Percentiles rank a stretch among this genome's conserved stretches.
Conservation (phyloP, 2,888 invertebrate genomes). For the Drosophila fungiperda region DNA sequence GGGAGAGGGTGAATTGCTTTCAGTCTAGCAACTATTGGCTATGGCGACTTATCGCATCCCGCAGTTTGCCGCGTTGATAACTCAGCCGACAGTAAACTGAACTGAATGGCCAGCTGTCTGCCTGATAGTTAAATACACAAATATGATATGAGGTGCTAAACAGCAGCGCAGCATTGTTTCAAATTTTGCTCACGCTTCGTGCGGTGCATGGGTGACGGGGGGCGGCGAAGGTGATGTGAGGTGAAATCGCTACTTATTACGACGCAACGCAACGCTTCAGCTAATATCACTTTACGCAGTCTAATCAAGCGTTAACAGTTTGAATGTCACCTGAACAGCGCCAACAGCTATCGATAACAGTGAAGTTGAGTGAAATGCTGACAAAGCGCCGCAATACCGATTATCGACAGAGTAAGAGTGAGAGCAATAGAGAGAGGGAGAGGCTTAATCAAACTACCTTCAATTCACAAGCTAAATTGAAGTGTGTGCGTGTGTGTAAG, state of each 20-base stretch:
- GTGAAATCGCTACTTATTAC: slow-evolving; percentile 60
- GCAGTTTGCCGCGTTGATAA: slow-evolving; percentile 60
- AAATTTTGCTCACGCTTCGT: slow-evolving; percentile 61
- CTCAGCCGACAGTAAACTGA: slow-evolving; percentile 54
- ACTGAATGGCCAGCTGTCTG: slow-evolving; percentile 62
- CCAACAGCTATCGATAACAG: slow-evolving; percentile 29
- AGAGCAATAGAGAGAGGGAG: background rate
- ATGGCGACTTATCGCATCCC: slow-evolving; percentile 57
- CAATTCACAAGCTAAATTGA: background rate
- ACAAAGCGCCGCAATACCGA: slow-evolving; percentile 3
- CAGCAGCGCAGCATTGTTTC: slow-evolving; percentile 56
- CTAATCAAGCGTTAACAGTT: slow-evolving; percentile 46
- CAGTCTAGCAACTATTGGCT: slow-evolving; percentile 12
- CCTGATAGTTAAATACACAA: slow-evolving; percentile 51
- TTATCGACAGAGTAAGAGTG: background rate
- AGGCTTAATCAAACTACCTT: background rate
- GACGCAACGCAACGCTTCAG: slow-evolving; percentile 21
- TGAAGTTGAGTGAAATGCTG: background rate
- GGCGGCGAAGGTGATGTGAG: slow-evolving; percentile 26
- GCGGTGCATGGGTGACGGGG: slow-evolving; percentile 9
- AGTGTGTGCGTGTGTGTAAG: background rate
- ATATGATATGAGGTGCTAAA: slow-evolving; percentile 63
- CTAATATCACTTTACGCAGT: slow-evolving; percentile 30
- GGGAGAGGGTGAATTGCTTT: background rate
- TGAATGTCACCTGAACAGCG: slow-evolving; percentile 17